phyloP scores from a whole-genome alignment of 2,888 invertebrate species.

The Fissipunctia ypsillon region DNA sequence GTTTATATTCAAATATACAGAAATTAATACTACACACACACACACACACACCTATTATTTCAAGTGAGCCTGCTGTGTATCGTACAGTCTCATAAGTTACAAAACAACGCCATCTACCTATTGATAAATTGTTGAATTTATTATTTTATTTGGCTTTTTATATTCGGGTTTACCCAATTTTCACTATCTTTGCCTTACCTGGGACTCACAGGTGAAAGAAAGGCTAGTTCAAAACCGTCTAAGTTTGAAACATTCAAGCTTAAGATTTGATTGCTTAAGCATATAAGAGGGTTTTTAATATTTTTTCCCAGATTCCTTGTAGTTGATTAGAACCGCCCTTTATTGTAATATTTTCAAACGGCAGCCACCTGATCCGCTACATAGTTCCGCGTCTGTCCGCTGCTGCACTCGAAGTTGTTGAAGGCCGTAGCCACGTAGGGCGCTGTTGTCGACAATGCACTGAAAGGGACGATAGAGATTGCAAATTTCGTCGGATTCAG shows the following conservation, averaged over 20 bases:
- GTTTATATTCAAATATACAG: not conserved
- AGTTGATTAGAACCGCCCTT: not conserved
- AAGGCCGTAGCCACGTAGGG: constrained; percentile 5
- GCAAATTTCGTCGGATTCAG: no score
- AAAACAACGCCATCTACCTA: not conserved
- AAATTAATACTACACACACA: not conserved
- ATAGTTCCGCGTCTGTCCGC: constrained; percentile 18
- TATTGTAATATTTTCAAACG: no score
- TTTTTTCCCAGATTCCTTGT: not conserved
- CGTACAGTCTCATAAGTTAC: not conserved
- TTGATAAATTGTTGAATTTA: not conserved
- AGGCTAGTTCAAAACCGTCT: not conserved
- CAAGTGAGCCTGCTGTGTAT: not conserved
- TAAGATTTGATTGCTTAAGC: not conserved
- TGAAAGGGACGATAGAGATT: no score
- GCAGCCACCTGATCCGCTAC: no score
- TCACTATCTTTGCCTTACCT: not conserved
- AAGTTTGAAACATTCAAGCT: not conserved
- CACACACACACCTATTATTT: not conserved
- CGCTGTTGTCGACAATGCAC: constrained; percentile 16
- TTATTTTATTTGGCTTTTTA: not conserved
- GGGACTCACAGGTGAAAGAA: not conserved
- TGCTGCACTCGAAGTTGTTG: not conserved
- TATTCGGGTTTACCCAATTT: not conserved
- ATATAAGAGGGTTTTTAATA: not conserved